Evolutionary conservation across 2,113 vertebrate genomes (phyloP).

Genomic region (Thunnus thynnus): DNA sequence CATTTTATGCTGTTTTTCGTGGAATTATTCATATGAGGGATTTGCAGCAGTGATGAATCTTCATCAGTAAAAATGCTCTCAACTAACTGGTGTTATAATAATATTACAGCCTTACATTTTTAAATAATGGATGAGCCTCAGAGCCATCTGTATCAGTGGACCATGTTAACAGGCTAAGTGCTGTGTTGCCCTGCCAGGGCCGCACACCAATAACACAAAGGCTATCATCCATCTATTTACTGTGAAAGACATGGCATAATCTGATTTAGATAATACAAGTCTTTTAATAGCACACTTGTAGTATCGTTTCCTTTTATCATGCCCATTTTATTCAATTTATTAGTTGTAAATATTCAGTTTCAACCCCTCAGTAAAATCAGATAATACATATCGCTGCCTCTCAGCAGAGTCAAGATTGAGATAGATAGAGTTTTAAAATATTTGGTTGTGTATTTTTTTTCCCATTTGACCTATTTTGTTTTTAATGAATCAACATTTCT

Average conservation of each 20-base stretch:
- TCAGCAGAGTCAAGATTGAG: not conserved
- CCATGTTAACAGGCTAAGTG: slow-evolving; percentile 64
- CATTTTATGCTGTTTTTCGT: slow-evolving; percentile 66
- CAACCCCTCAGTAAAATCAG: not conserved
- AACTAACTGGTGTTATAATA: slow-evolving; percentile 58
- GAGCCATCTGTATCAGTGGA: slow-evolving; percentile 47
- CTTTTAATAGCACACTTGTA: slow-evolving; percentile 25
- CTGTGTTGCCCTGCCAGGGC: slow-evolving; percentile 31
- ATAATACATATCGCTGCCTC: not conserved
- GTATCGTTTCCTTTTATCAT: slow-evolving; percentile 23
- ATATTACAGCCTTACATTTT: slow-evolving; percentile 57
- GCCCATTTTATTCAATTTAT: slow-evolving; percentile 30
- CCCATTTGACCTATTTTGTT: not conserved
- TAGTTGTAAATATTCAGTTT: slow-evolving; percentile 4
- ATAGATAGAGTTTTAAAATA: too few species aligned
- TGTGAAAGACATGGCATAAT: not conserved
- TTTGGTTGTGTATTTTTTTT: not conserved
- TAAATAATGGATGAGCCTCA: slow-evolving; percentile 70
- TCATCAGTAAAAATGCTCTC: slow-evolving; percentile 50
- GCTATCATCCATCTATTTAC: slow-evolving; percentile 25
- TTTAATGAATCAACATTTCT: not conserved
- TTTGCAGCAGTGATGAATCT: slow-evolving; percentile 65
- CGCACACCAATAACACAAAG: slow-evolving; percentile 25
- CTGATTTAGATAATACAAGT: slow-evolving; percentile 32
- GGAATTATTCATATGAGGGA: slow-evolving; percentile 72